Evolutionary conservation across 2,888 invertebrate genomes (phyloP).

Genomic region (Axea sp.): DNA sequence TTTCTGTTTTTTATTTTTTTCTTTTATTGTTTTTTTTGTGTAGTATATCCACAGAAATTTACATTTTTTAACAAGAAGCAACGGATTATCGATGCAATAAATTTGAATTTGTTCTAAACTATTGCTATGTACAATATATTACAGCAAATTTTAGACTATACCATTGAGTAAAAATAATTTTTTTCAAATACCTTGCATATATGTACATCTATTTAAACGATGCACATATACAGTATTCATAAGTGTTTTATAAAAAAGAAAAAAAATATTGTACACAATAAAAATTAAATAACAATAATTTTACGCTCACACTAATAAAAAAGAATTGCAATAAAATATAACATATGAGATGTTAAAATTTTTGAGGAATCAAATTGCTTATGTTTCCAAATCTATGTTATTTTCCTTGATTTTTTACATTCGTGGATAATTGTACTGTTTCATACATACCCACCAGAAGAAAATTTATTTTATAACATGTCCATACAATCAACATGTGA

Average conservation of each 20-base stretch:
- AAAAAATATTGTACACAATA: slow-evolving; percentile 21
- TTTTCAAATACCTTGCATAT: slow-evolving; percentile 27
- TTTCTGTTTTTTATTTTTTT: slow-evolving; percentile 7
- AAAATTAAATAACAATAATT: slow-evolving; percentile 36
- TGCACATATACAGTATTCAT: no score
- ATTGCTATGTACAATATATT: slow-evolving; percentile 78
- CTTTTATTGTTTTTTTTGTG: slow-evolving; percentile 6
- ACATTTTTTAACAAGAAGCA: slow-evolving; percentile 25
- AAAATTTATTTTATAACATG: slow-evolving; percentile 25
- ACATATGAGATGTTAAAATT: slow-evolving; percentile 8
- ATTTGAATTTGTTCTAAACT: slow-evolving; percentile 65
- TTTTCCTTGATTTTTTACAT: slow-evolving; percentile 9
- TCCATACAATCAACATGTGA: slow-evolving; percentile 57
- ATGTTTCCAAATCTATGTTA: slow-evolving; percentile 43
- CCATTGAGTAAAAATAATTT: slow-evolving; percentile 71
- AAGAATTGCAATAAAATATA: slow-evolving; percentile 34
- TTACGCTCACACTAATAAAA: slow-evolving; percentile 23
- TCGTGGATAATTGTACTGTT: slow-evolving; percentile 21
- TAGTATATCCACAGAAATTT: slow-evolving; percentile 28
- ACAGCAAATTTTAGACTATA: slow-evolving; percentile 73
- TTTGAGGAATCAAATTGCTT: slow-evolving; percentile 18
- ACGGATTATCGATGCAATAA: slow-evolving; percentile 27
- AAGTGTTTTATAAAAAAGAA: slow-evolving; percentile 6
- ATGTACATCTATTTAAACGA: slow-evolving; percentile 28
- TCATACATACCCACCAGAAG: slow-evolving; percentile 1